Evolutionary conservation across 2,888 invertebrate genomes (phyloP), one percentile per base, ranked within the genome.

Genomic region (Pristionchus exspectatus): DNA sequence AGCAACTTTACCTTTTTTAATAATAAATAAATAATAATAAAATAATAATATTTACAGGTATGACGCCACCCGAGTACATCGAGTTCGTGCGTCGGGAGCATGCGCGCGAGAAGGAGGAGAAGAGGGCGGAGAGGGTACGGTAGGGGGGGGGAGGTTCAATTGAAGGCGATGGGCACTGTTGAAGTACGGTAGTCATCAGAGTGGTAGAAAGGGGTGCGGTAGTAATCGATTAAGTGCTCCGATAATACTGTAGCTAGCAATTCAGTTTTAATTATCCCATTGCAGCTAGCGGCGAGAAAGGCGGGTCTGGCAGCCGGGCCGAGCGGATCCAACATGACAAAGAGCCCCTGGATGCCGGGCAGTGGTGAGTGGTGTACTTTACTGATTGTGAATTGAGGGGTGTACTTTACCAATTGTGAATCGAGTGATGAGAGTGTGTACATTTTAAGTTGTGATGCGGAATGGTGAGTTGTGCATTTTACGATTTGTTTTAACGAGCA

Each of bases 61-160:
- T 87, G 72, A 72, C 87, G 9, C 87, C 87, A 4, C n/a, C 44
- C n/a, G 50, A 87, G 33, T 87, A 72, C 72, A 72, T 87, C 30
- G 72, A 69, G 4, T 30, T 27, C 24, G 54, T 87, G 27, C 72
- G 50, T 54, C 69, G 21, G 30, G 87, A 87, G 72, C 54, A 87
- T 56, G 24, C 50, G 27, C 38, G 72, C 72, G 87, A 87, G 87
- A 87, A 56, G 54, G 72, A 72, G 44, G 72, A 69, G 72, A 44
- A 72, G 54, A 72, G 87, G 54, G 56, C 30, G 21, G 72, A 87
- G 33, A 87, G 86, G 86, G 86, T 86, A 66, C 24, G 86, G 50
- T 69, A 69, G 69, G 27, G 14, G 10, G 24, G 14, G 14, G 14
- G 69, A 14, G 5, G 1, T 86, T 38, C 24, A 66, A 27, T 59